Conservation (phyloP, 1,140 invertebrate genomes). For the Akabosia matsudoensis region DNA sequence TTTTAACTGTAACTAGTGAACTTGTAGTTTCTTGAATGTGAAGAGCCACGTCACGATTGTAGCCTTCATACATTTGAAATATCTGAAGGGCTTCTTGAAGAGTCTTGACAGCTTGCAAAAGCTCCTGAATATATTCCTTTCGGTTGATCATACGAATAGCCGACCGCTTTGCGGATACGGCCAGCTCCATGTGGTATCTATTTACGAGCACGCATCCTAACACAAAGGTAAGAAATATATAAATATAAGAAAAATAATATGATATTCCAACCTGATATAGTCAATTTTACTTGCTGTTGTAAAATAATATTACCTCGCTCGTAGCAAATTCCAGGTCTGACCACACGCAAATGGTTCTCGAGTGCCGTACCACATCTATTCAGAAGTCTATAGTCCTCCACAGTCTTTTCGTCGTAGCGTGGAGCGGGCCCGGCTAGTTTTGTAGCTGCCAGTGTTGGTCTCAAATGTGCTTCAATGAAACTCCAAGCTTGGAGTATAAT, state of each 20-base stretch:
- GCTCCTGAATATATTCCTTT: constrained; percentile 32
- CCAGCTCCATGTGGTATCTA: constrained; percentile 30
- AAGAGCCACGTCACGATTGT: constrained; percentile 5
- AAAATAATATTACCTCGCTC: constrained; percentile 35
- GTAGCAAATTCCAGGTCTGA: constrained; percentile 40
- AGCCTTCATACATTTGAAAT: constrained; percentile 33
- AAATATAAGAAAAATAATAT: neutral
- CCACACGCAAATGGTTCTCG: constrained; percentile 31
- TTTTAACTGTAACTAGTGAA: constrained; percentile 25
- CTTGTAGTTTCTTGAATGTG: constrained; percentile 37
- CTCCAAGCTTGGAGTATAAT: constrained; percentile 38
- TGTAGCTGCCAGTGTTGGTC: constrained; percentile 4
- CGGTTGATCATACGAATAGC: neutral
- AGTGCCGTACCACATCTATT: constrained; percentile 31
- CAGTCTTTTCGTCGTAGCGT: neutral
- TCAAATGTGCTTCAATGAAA: constrained; percentile 33
- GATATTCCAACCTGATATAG: neutral
- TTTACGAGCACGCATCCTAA: constrained; percentile 33
- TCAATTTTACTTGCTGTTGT: no score
- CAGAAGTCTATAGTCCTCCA: constrained; percentile 34
- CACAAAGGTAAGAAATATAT: neutral
- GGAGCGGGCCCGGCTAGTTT: constrained; percentile 17
- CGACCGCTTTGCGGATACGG: constrained; percentile 17
- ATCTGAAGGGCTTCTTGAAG: constrained; percentile 31
- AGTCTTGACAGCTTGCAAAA: constrained; percentile 17